phyloP scores from a whole-genome alignment of 2,888 invertebrate species.

The Elysia crispata region DNA sequence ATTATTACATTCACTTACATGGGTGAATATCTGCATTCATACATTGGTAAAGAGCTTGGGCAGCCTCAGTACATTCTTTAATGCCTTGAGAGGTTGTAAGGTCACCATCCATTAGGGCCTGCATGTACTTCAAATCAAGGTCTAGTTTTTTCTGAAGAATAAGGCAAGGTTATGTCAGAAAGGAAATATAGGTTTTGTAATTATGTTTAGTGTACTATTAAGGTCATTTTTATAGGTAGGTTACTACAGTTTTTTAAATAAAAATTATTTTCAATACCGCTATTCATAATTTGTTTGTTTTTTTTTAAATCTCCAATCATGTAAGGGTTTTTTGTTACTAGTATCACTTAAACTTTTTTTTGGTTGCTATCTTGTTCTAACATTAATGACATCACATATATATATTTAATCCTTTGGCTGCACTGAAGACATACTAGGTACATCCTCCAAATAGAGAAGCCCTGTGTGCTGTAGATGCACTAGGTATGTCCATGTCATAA shows the following conservation, averaged over 20 bases:
- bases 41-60: slow-evolving; percentile 86
- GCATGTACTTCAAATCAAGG: slow-evolving; percentile 83
- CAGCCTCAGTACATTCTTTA: slow-evolving; percentile 82
- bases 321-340: no score
- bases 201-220: background rate
- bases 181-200: background rate
- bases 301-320: no score
- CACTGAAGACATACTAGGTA: no score
- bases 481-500: no score
- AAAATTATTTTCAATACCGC: no score
- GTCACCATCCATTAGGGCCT: slow-evolving; percentile 85
- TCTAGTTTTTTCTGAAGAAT: slow-evolving; percentile 80
- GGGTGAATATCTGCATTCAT: slow-evolving; percentile 80
- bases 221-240: background rate
- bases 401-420: no score
- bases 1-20: slow-evolving; percentile 58
- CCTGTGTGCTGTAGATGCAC: no score
- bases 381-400: no score
- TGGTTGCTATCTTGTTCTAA: background rate
- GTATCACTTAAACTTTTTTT: no score
- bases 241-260: background rate
- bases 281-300: no score
- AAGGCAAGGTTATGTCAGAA: background rate
- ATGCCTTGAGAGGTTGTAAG: slow-evolving; percentile 81
- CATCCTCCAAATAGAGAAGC: no score